These are phyloP conservation scores for Hypomecis atomaria DNA, from an alignment of 2,888 invertebrate genomes.

Conservation along the genomic window DNA sequence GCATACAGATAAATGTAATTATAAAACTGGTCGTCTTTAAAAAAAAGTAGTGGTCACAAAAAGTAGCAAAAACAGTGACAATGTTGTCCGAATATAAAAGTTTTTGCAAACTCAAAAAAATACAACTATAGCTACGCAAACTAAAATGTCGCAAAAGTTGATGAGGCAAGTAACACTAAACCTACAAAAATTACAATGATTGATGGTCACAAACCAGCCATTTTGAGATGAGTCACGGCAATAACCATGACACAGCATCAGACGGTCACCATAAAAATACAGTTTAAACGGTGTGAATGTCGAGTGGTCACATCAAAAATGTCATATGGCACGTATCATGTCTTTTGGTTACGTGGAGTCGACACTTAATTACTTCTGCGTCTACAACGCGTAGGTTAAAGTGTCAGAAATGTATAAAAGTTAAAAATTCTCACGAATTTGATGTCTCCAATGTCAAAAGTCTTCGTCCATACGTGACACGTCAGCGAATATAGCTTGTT, in stretches of 20 bases:
- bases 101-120: not conserved
- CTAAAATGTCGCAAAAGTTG: slow-evolving; percentile 21
- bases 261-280: slow-evolving; percentile 50
- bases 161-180: slow-evolving; percentile 37
- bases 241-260: slow-evolving; percentile 47
- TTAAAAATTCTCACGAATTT: slow-evolving; percentile 61
- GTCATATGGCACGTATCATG: slow-evolving; percentile 47
- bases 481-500: not conserved
- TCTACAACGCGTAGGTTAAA: slow-evolving; percentile 52
- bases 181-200: slow-evolving; percentile 40
- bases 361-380: slow-evolving; percentile 66
- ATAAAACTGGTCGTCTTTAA: too few species aligned
- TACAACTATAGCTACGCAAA: not conserved
- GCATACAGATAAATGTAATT: too few species aligned
- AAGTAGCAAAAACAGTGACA: too few species aligned
- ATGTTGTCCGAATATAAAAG: not conserved
- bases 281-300: slow-evolving; percentile 70
- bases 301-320: slow-evolving; percentile 50
- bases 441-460: slow-evolving; percentile 35
- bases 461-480: slow-evolving; percentile 40
- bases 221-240: slow-evolving; percentile 60
- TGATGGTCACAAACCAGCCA: slow-evolving; percentile 41
- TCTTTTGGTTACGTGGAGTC: slow-evolving; percentile 52
- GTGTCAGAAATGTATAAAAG: slow-evolving; percentile 69
- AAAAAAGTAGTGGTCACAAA: not conserved